Evolutionary conservation across 35 echinoderm and acorn worm genomes (phyloP).

Genomic region (Holothuria glaberrima): DNA sequence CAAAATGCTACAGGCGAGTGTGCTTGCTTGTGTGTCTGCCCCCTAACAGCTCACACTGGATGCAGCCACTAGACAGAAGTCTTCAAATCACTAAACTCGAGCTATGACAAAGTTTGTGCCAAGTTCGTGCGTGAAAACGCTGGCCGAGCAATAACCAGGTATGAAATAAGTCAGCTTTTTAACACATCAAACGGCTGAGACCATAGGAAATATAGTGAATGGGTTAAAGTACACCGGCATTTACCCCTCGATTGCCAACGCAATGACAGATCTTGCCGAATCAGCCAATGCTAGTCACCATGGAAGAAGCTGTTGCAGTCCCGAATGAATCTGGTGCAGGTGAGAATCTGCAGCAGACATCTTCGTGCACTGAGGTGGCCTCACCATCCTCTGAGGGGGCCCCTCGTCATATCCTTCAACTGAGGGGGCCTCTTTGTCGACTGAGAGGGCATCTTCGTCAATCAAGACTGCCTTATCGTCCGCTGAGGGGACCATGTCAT

Average conservation of each 20-base stretch:
- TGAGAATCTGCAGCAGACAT: no score
- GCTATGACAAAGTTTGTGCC: slow-evolving; percentile 7
- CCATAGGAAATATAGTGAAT: not conserved
- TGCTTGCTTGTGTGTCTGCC: not conserved
- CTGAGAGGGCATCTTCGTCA: no score
- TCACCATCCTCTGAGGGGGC: no score
- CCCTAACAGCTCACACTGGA: slow-evolving; percentile 8
- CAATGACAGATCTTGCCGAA: not conserved
- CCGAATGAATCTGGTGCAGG: no score
- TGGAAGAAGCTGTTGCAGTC: no score
- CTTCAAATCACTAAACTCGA: not conserved
- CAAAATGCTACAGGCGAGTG: slow-evolving; percentile 27
- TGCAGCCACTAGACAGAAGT: not conserved
- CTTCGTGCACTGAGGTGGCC: no score
- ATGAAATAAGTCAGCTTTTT: not conserved
- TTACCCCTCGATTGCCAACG: not conserved
- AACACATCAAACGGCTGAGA: not conserved
- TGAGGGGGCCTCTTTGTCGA: no score
- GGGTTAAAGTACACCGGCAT: slow-evolving; percentile 16
- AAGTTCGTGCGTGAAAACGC: slow-evolving; percentile 2
- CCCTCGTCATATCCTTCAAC: no score
- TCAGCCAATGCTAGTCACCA: no score
- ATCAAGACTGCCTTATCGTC: no score
- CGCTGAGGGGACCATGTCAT: no score
- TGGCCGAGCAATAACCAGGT: not conserved